Conservation (phyloP, 1,140 invertebrate genomes). For the Catajapyx aquilonaris region DNA sequence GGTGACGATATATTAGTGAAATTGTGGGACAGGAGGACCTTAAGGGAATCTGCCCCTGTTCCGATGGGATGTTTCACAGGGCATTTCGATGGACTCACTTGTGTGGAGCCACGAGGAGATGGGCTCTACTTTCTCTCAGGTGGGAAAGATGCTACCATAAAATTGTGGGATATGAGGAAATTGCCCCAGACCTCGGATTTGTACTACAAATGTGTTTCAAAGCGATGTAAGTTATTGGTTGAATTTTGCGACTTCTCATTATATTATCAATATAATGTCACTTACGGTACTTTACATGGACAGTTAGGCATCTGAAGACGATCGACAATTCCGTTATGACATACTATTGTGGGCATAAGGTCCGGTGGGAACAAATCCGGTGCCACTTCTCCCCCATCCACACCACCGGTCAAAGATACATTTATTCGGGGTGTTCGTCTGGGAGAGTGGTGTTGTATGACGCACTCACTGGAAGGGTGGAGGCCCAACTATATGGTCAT, state of each 20-base stretch:
- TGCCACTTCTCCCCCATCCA: slow-evolving; percentile 60
- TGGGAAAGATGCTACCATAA: slow-evolving; percentile 77
- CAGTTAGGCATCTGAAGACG: slow-evolving; percentile 29
- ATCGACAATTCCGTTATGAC: slow-evolving; percentile 69
- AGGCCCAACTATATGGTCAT: slow-evolving; percentile 39
- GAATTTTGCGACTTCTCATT: slow-evolving; percentile 6
- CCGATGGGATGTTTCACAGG: slow-evolving; percentile 61
- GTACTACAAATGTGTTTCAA: slow-evolving; percentile 54
- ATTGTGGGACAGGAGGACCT: slow-evolving; percentile 62
- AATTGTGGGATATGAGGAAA: slow-evolving; percentile 63
- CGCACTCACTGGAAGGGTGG: slow-evolving; percentile 48
- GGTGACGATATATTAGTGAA: slow-evolving; percentile 58
- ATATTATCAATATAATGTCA: no score
- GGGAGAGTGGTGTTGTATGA: slow-evolving; percentile 73
- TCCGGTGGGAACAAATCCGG: slow-evolving; percentile 61
- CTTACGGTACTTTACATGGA: slow-evolving; percentile 9
- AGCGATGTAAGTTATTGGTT: slow-evolving; percentile 31
- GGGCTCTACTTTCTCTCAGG: slow-evolving; percentile 62
- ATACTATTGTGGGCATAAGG: slow-evolving; percentile 57
- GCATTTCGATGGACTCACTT: slow-evolving; percentile 67
- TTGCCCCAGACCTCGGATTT: slow-evolving; percentile 66
- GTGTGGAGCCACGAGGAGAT: slow-evolving; percentile 56
- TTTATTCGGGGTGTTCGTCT: slow-evolving; percentile 64
- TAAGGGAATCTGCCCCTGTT: slow-evolving; percentile 33
- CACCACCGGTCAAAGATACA: slow-evolving; percentile 63